Evolutionary conservation across 2,797 vertebrate species (phyloP), one percentile per base, ranked within the genome.

Genomic region (Oryzias sinensis): DNA sequence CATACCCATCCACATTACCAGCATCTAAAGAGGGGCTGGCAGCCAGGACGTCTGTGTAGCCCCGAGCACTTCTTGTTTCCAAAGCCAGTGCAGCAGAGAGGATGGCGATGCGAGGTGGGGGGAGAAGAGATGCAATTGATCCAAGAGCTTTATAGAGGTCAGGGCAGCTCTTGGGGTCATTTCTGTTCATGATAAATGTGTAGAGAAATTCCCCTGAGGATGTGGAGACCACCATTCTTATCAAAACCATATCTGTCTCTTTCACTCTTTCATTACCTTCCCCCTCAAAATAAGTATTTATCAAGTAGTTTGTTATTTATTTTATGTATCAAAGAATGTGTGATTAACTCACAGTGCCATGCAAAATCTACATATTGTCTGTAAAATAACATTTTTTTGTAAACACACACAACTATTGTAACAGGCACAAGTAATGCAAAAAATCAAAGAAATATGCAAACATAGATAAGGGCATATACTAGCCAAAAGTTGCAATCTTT

Each of bases 181-280:
- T 88, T 91, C 86, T 93, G 88, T 92, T 93, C 90, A 89, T 79
- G 74, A 83, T 81, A 87, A 87, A 89, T 85, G 83, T 87, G 74
- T 81, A 57, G 72, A 78, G 84, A 88, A 33, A 84, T 64, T 72
- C 62, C 70, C 86, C 66, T 43, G 67, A 89, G 88, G 84, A 79
- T 78, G 61, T 77, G 68, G 69, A 52, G 70, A 82, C 87, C 84
- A 76, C 80, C 76, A 70, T 77, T 84, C 72, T 68, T 75, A 80
- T 83, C 55, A 83, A 87, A 82, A 88, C 83, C 77, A 72, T 72
- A 76, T 82, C 45, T 53, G 40, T 74, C 49, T 76, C 47, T 43
- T 42, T 75, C 53, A 44, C 64, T 17, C 53, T 45, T 62, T 52
- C 55, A 59, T 76, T 71, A 67, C 29, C 16, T 25, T 3, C 45